A percentile compares a stretch with the other conserved stretches of the same genome.
These are phyloP conservation scores for Trichomycterus rosablanca DNA, from an alignment of 2,113 vertebrate genomes.

Conservation along the genomic window DNA sequence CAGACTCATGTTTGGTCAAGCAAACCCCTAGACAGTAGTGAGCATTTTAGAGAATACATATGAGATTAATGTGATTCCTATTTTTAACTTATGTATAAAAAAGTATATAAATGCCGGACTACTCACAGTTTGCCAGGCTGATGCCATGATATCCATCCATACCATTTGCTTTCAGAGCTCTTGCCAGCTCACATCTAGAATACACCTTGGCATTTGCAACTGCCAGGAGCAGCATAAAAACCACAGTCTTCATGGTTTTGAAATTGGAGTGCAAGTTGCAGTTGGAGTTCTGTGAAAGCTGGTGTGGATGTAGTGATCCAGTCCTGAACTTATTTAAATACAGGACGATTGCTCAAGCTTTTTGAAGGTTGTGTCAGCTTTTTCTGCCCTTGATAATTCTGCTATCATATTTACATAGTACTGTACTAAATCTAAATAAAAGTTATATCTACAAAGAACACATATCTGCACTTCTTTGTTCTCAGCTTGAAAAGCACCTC, in stretches of 20 bases:
- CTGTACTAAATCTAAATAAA: neutral
- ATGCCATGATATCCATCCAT: slow-evolving; percentile 54
- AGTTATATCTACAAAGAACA: neutral
- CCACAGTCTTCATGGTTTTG: slow-evolving; percentile 44
- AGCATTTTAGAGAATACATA: neutral
- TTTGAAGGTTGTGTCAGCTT: neutral
- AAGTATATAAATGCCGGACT: neutral
- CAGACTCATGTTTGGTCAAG: slow-evolving; percentile 12
- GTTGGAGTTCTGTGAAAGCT: neutral
- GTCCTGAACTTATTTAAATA: too few relatives aligned
- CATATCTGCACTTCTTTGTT: slow-evolving; percentile 1
- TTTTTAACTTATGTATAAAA: too few relatives aligned
- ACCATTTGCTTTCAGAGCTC: slow-evolving; percentile 36
- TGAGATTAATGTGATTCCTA: too few relatives aligned
- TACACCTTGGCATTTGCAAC: slow-evolving; percentile 46
- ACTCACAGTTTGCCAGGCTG: slow-evolving; percentile 66
- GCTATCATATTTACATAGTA: neutral
- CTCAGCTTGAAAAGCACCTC: neutral
- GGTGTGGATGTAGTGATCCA: too few relatives aligned
- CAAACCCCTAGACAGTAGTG: slow-evolving; percentile 27
- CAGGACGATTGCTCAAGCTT: too few relatives aligned
- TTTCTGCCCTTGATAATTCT: neutral
- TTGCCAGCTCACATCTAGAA: slow-evolving; percentile 58
- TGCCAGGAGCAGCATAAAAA: slow-evolving; percentile 43
- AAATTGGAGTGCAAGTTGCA: too few relatives aligned